Evolutionary conservation across 2,113 vertebrate species (phyloP), one percentile per base, ranked within the genome.

Genomic region (Xiphophorus hellerii): DNA sequence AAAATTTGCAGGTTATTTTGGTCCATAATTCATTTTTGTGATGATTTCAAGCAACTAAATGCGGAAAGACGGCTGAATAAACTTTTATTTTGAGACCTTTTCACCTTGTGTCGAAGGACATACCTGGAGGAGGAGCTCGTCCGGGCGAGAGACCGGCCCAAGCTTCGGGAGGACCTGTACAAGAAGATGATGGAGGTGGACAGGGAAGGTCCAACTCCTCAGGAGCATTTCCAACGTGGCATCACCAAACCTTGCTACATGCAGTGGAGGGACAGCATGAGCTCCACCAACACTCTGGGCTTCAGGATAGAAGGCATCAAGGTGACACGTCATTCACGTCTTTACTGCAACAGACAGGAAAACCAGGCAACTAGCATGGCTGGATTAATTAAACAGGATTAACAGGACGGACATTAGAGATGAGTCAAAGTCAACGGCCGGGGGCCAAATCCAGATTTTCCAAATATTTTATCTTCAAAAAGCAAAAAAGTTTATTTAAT

Each of bases 251-350:
- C 96, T 2, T 96, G 98, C 48, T 99, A 99, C 93, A 99, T 99
- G 98, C 97, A 99, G 88, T 99, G 98, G 98, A 96, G 98, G 84
- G 98, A 99, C 84, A 97, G 95, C 69, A 94, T 99, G 89, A 99
- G 98, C 92, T 98, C 98, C 86, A 98, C 96, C 82, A 95, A 96
- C 90, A 98, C 96, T 2, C 93, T 99, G 63, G 98, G 98, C 84
- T 99, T 98, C 93, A 96, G 98, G 84, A 98, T 99, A 66, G 98
- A 99, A 83, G 98, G 98, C 35, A 96, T 97, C 90, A 99, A 98
- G 97, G 98, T 99, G 42, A 39, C 15, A 1, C 5, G 51, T 58
- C 8, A 10, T n/a, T 58, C 51, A 58, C 17, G 1, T 58, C 25
- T 17, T 54, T n/a, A 58, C 22, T 58, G 51, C 22, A 54, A 9